phyloP scores from a whole-genome alignment of 2,888 invertebrate genomes.

The Eupithecia insigniata region DNA sequence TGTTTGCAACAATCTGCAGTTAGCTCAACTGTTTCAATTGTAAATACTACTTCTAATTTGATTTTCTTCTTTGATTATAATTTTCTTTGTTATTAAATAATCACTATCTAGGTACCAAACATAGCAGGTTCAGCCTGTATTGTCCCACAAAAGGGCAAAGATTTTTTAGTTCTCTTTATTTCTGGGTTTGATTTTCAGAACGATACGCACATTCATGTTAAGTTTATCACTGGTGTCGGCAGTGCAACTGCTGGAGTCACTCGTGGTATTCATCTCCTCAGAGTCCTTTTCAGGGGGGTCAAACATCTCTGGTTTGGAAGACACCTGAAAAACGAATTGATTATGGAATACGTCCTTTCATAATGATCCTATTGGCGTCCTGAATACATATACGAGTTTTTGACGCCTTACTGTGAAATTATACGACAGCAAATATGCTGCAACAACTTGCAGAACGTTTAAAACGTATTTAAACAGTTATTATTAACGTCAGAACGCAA shows the following conservation, averaged over 20 bases:
- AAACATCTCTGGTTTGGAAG: constrained; percentile 50
- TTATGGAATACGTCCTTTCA: background rate
- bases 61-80: background rate
- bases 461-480: too few relatives aligned
- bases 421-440: background rate
- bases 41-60: background rate
- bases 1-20: background rate
- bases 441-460: too few relatives aligned
- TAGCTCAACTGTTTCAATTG: background rate
- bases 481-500: constrained; percentile 2
- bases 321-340: constrained; percentile 35
- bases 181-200: background rate
- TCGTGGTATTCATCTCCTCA: constrained; percentile 63
- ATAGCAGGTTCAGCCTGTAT: background rate
- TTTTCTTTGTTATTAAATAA: background rate
- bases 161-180: background rate
- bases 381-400: background rate
- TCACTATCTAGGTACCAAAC: background rate
- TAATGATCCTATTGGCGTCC: constrained; percentile 1
- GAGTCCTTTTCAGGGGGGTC: constrained; percentile 74
- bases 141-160: constrained; percentile 7
- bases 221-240: constrained; percentile 62
- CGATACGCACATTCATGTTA: constrained; percentile 18
- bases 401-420: background rate
- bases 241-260: constrained; percentile 64